Evolutionary conservation across 2,888 invertebrate species (phyloP).

Genomic region (Meteorus cinctellus): DNA sequence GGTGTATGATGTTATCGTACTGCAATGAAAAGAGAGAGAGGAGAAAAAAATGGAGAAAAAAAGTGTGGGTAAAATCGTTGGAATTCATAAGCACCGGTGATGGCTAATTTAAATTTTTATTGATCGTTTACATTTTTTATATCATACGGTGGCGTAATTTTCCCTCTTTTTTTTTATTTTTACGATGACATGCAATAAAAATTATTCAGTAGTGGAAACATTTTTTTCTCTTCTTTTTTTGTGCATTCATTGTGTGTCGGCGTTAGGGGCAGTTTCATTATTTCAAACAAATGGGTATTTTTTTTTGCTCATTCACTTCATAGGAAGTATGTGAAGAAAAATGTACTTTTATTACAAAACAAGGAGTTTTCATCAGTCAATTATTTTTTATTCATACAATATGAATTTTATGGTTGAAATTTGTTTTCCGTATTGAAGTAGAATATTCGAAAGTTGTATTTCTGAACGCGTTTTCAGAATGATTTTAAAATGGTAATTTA

Average conservation of each 20-base stretch:
- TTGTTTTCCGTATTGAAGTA: too few relatives aligned
- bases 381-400: background rate
- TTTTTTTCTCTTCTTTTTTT: background rate
- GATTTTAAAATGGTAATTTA: too few relatives aligned
- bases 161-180: background rate
- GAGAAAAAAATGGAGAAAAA: background rate
- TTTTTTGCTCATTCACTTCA: background rate
- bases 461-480: too few relatives aligned
- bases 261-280: background rate
- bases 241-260: background rate
- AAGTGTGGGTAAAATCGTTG: background rate
- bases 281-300: background rate
- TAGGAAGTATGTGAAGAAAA: background rate
- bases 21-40: background rate
- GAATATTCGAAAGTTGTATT: too few relatives aligned
- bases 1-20: background rate
- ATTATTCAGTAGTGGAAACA: background rate
- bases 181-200: slow-evolving; percentile 2
- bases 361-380: background rate
- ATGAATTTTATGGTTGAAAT: too few relatives aligned
- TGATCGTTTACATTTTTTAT: slow-evolving; percentile 17
- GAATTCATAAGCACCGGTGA: slow-evolving; percentile 4
- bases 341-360: background rate
- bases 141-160: background rate
- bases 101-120: slow-evolving; percentile 24